phyloP scores from a whole-genome alignment of 2,113 vertebrate genomes.

The Aythya baeri region DNA sequence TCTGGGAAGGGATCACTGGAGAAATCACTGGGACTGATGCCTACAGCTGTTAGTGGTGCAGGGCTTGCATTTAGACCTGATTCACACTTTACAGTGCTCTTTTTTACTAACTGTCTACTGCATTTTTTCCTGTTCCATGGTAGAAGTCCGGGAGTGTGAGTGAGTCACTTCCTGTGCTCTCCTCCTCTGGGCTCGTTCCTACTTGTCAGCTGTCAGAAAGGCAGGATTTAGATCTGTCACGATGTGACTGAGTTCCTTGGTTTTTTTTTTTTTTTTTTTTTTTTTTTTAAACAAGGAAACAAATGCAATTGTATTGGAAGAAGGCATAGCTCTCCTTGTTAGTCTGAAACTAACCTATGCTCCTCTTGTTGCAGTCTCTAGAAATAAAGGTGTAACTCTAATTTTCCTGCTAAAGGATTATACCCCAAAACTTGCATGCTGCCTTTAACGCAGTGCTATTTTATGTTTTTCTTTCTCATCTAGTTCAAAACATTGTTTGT shows the following conservation, averaged over 20 bases:
- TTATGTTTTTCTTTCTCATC: not conserved
- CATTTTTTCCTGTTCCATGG: not conserved
- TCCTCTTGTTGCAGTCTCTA: not conserved
- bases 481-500: not conserved
- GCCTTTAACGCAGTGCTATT: not conserved
- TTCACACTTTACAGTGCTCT: not conserved
- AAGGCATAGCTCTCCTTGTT: not conserved
- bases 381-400: not conserved
- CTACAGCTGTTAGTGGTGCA: not conserved
- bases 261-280: not conserved
- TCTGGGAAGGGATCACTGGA: not conserved
- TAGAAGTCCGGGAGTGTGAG: not conserved
- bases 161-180: slow-evolving; percentile 20
- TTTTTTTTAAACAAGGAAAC: not conserved
- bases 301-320: not conserved
- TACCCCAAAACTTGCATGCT: not conserved
- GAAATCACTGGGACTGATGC: not conserved
- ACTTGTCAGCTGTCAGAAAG: not conserved
- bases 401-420: not conserved
- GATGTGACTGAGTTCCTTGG: not conserved
- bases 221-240: not conserved
- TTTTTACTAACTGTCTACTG: not conserved
- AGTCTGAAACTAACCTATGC: not conserved
- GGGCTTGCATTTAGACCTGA: not conserved
- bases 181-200: not conserved